Conservation (phyloP, 2,797 vertebrate genomes). For the Sebastiscus tertius region DNA sequence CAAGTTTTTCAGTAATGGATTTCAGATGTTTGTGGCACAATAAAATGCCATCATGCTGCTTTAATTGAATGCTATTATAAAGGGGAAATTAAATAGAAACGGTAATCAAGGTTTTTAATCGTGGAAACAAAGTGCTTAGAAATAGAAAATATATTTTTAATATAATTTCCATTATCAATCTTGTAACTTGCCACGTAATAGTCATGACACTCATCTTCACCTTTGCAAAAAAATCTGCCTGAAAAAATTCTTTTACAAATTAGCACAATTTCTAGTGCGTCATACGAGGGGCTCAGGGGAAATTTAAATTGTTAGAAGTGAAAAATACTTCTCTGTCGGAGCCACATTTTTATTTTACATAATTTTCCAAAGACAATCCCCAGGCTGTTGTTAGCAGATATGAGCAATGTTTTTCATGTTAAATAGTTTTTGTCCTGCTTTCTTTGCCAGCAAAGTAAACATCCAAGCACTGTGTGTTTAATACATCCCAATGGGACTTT, state of each 20-base stretch:
- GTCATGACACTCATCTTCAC: background rate
- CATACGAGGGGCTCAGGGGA: background rate
- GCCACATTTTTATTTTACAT: background rate
- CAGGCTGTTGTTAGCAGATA: background rate
- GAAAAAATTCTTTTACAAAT: background rate
- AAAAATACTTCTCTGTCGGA: background rate
- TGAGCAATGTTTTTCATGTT: background rate
- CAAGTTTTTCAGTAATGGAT: background rate
- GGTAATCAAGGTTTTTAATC: background rate
- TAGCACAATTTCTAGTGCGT: background rate
- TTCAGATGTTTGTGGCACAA: background rate
- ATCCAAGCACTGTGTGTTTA: constrained; percentile 16
- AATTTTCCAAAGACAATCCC: background rate
- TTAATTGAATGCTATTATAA: background rate
- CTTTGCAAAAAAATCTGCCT: constrained; percentile 1
- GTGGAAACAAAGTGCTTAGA: background rate
- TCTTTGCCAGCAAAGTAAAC: constrained; percentile 25
- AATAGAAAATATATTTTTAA: background rate
- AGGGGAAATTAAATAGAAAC: background rate
- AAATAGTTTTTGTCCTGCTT: background rate
- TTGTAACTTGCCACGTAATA: background rate
- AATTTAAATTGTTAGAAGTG: constrained; percentile 4
- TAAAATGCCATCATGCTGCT: background rate
- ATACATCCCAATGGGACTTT: constrained; percentile 10
- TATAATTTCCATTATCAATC: background rate